phyloP scores from a whole-genome alignment of 2,797 vertebrate species.

The Netta rufina region DNA sequence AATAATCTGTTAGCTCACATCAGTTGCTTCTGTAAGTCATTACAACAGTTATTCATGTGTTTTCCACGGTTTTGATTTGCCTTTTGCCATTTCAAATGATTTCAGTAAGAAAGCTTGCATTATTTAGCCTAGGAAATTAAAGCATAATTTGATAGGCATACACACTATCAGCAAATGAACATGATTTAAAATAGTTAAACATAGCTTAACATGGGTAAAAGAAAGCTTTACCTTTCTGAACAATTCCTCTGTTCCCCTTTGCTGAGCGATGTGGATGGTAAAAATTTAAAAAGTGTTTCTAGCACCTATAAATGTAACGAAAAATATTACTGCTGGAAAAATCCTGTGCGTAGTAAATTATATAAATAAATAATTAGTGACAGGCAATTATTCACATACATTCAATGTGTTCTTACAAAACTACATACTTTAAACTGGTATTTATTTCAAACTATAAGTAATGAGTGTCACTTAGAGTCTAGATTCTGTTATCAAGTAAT shows the following conservation, averaged over 20 bases:
- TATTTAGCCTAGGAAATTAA: background rate
- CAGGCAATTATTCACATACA: background rate
- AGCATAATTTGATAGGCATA: background rate
- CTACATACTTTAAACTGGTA: background rate
- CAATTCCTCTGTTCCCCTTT: background rate
- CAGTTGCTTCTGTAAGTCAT: background rate
- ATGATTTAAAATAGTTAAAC: background rate
- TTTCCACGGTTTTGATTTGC: background rate
- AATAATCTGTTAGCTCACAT: background rate
- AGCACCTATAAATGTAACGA: background rate
- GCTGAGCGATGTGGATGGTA: background rate
- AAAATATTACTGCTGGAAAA: background rate
- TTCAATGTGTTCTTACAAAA: background rate
- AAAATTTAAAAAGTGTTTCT: background rate
- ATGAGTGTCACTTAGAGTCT: background rate
- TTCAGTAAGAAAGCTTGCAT: background rate
- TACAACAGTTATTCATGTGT: background rate
- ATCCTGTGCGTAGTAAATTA: background rate
- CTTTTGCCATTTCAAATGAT: background rate
- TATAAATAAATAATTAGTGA: background rate
- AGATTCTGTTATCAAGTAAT: background rate
- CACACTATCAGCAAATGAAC: background rate
- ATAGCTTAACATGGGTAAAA: background rate
- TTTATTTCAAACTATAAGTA: background rate
- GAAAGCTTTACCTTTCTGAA: background rate